These are phyloP conservation scores for Actinia equina DNA, from an alignment of 64 coral and sea anemone species.

Conservation along the genomic window DNA sequence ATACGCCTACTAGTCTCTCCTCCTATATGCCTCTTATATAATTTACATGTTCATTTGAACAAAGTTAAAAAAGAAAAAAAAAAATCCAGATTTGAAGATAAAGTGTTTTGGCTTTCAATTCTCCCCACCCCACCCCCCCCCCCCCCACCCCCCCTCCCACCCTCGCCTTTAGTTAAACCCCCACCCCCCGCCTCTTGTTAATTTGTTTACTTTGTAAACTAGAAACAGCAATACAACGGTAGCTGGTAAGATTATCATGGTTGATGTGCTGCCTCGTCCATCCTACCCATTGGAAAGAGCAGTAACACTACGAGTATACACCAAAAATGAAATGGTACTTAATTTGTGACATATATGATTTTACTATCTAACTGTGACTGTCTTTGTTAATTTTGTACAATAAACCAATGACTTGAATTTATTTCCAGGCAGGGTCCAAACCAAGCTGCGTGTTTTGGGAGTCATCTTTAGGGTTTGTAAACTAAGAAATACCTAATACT, in stretches of 20 bases:
- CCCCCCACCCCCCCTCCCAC: too few species aligned
- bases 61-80: too few species aligned
- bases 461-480: neutral
- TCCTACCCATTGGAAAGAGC: neutral
- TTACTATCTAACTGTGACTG: neutral
- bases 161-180: too few species aligned
- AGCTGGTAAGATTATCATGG: constrained; percentile 19
- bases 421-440: neutral
- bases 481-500: neutral
- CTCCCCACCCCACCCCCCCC: too few species aligned
- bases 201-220: too few species aligned
- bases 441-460: neutral
- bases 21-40: too few species aligned
- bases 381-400: neutral
- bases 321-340: neutral
- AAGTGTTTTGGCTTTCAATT: too few species aligned
- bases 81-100: too few species aligned
- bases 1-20: too few species aligned
- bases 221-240: neutral
- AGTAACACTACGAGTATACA: neutral
- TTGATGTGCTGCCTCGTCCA: constrained; percentile 7
- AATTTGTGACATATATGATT: neutral
- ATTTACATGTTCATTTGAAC: too few species aligned
- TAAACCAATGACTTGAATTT: neutral
- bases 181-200: too few species aligned